Evolutionary conservation across 2,797 vertebrate species (phyloP).

Genomic region (Podargus strigoides): DNA sequence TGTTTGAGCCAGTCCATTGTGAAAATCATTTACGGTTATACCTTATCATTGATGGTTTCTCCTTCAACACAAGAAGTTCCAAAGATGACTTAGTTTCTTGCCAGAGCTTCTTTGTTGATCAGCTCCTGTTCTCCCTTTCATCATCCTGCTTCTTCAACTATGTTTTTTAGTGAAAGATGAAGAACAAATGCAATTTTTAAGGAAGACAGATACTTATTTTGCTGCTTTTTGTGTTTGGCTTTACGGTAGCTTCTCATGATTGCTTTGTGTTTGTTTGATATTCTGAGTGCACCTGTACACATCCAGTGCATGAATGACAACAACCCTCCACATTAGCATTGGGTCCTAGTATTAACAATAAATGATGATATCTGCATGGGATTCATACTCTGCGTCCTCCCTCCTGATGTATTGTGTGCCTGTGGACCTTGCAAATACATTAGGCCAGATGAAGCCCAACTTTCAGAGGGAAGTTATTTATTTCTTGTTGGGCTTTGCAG

Average conservation of each 20-base stretch:
- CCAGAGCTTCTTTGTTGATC: not conserved
- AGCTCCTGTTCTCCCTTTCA: not conserved
- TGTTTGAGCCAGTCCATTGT: not conserved
- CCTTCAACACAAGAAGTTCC: not conserved
- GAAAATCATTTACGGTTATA: not conserved
- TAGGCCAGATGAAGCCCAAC: not conserved
- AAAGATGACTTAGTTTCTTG: not conserved
- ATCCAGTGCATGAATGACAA: not conserved
- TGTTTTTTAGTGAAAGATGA: not conserved
- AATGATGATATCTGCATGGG: not conserved
- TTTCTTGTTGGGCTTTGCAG: not conserved
- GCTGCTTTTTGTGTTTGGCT: not conserved
- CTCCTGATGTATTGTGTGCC: not conserved
- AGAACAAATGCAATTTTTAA: not conserved
- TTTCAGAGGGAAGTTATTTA: not conserved
- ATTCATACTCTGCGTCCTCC: accelerated
- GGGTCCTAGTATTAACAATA: not conserved
- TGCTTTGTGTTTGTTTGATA: not conserved
- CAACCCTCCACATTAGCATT: not conserved
- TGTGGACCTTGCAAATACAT: not conserved
- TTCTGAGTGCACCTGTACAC: not conserved
- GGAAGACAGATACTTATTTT: not conserved
- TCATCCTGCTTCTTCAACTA: not conserved
- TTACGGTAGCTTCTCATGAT: not conserved
- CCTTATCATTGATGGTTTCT: not conserved